Evolutionary conservation across 2,113 vertebrate species (phyloP), one percentile per base, ranked within the genome.

Genomic region (Crypturellus undulatus): DNA sequence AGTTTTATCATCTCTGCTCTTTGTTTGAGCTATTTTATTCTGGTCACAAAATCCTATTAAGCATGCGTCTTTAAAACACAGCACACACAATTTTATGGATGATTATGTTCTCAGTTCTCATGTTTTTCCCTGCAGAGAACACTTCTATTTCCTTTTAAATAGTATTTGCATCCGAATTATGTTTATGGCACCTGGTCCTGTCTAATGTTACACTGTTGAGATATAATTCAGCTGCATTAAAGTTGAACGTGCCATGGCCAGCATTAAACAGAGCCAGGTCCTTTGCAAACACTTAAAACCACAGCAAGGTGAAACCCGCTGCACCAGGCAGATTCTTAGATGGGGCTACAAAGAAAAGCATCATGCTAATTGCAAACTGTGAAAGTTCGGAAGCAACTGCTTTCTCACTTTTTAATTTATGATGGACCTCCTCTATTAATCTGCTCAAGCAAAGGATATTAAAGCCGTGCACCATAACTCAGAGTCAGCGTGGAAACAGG

Each of bases 31-130:
- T 88, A 1, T 77, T 84, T 84, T 60, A 93, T 79, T 93, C 58
- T 84, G 71, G 78, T 36, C 80, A 78, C 77, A 94, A 81, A 89
- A 72, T 4, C 38, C 42, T 58, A 92, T 38, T 67, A 58, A 75
- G 63, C n/a, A n/a, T 2, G 2, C 2, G 30, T 45, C 62, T 94
- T 82, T 58, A 52, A 77, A 93, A 26, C 34, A 26, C 51, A 84
- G 49, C 3, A 0, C 42, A 21, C 18, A 6, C 52, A 51, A 24
- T 56, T 84, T 75, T 43, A 71, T 32, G 62, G 70, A 38, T 67
- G 18, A 65, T 68, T 62, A 58, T 38, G 56, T 71, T 79, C 51
- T 28, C 40, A 4, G 0, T 30, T 51, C 24, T 49, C 2, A 0
- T 17, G 36, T 34, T 68, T 43, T 65, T 19, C 36, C 15, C 36